Conservation (phyloP, 92 coral and sea anemone genomes). For the Hydrozoanthus gracilis region DNA sequence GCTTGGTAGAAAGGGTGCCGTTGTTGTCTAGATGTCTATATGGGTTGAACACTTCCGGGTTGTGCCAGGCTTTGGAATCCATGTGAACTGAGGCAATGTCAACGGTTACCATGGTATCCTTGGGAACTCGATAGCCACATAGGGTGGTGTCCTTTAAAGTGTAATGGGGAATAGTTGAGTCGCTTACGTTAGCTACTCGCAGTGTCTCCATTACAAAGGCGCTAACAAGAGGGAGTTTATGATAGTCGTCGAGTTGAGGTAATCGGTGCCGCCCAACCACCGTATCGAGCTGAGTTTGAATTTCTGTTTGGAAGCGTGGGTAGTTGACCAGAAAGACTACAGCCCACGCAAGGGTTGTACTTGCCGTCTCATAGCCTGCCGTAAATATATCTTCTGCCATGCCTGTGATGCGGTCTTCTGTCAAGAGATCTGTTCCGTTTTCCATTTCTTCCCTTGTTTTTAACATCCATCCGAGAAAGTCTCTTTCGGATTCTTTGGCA, state of each 20-base stretch:
- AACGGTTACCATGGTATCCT: slow-evolving; percentile 5
- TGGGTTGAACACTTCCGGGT: slow-evolving; percentile 19
- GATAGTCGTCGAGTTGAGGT: background rate
- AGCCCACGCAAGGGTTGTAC: slow-evolving; percentile 12
- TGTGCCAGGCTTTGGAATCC: background rate
- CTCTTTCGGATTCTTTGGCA: background rate
- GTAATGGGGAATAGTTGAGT: slow-evolving; percentile 8
- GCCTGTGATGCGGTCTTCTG: too few relatives aligned
- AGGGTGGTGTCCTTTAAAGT: slow-evolving; percentile 32
- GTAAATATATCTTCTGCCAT: background rate
- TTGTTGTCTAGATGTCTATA: slow-evolving; percentile 18
- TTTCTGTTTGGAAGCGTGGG: background rate
- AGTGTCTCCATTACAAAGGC: slow-evolving; percentile 14
- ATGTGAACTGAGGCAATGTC: slow-evolving; percentile 14
- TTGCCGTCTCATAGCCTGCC: slow-evolving; percentile 18
- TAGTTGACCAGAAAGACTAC: slow-evolving; percentile 2
- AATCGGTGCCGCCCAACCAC: slow-evolving; percentile 9
- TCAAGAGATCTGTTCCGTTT: background rate
- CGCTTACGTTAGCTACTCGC: slow-evolving; percentile 23
- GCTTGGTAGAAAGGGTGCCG: slow-evolving; percentile 8
- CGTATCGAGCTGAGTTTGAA: slow-evolving; percentile 1
- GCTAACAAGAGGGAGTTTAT: slow-evolving; percentile 1
- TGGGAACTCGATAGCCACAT: slow-evolving; percentile 24
- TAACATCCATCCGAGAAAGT: background rate
- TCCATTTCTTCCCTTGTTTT: background rate